phyloP scores from a whole-genome alignment of 2,113 vertebrate genomes.

The Pteronura brasiliensis region DNA sequence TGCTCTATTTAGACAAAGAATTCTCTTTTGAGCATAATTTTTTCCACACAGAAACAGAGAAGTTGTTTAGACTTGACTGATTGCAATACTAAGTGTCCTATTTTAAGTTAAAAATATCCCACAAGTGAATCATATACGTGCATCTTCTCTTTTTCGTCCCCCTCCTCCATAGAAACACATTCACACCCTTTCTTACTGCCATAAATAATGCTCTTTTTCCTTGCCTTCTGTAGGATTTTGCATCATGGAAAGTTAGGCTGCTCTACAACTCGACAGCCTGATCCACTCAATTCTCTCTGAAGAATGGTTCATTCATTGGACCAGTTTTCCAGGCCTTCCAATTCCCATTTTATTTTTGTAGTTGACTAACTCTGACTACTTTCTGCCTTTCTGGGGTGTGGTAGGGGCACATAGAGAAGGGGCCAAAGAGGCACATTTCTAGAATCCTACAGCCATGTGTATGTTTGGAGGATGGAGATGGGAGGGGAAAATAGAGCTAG shows the following conservation, averaged over 20 bases:
- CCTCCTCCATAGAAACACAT: constrained; percentile 17
- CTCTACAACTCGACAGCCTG: not conserved
- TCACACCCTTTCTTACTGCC: constrained; percentile 22
- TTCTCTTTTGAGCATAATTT: constrained; percentile 42
- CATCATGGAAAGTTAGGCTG: constrained; percentile 28
- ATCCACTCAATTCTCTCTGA: constrained; percentile 12
- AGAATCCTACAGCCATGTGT: not conserved
- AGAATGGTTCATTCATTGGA: constrained; percentile 19
- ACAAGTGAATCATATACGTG: constrained; percentile 52
- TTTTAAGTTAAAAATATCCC: constrained; percentile 57
- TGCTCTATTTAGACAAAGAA: constrained; percentile 15
- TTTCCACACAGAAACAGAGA: constrained; percentile 43
- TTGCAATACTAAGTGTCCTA: constrained; percentile 17
- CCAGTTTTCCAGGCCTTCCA: not conserved
- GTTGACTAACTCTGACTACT: not conserved
- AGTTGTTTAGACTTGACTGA: constrained; percentile 48
- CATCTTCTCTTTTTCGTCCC: not conserved
- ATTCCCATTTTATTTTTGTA: constrained; percentile 30
- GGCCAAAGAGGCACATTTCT: not conserved
- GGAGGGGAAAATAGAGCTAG: not conserved
- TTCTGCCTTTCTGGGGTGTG: not conserved
- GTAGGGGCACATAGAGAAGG: not conserved
- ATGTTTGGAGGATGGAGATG: not conserved
- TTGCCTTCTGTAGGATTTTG: constrained; percentile 24
- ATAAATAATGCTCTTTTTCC: constrained; percentile 47